Evolutionary conservation across 92 coral and sea anemone genomes (phyloP).

Genomic region (Siderastrea radians): DNA sequence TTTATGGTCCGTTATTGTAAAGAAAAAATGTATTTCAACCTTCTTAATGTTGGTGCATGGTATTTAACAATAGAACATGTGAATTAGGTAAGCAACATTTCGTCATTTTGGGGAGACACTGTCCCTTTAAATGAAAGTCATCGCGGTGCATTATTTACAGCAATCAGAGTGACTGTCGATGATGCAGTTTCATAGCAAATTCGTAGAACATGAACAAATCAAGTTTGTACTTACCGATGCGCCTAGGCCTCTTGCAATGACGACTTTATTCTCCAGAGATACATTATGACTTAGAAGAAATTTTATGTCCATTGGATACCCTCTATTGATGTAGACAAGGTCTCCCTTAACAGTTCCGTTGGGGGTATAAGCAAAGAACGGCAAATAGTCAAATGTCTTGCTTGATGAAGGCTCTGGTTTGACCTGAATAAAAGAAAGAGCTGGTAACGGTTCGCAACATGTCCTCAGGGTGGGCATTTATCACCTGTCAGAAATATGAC

Average conservation of each 20-base stretch:
- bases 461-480: too few relatives aligned
- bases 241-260: constrained; percentile 37
- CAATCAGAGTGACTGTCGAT: too few relatives aligned
- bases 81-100: too few relatives aligned
- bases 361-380: constrained; percentile 74
- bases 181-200: too few relatives aligned
- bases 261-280: constrained; percentile 60
- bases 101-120: too few relatives aligned
- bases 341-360: constrained; percentile 77
- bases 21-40: too few relatives aligned
- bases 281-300: constrained; percentile 30
- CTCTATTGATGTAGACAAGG: constrained; percentile 74
- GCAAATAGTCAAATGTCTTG: constrained; percentile 49
- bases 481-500: too few relatives aligned
- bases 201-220: not conserved
- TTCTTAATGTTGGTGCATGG: too few relatives aligned
- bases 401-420: constrained; percentile 13
- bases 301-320: constrained; percentile 39
- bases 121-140: too few relatives aligned
- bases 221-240: constrained; percentile 1
- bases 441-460: not conserved
- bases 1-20: too few relatives aligned
- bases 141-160: too few relatives aligned
- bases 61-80: too few relatives aligned
- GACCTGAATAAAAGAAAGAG: constrained; percentile 7